Conservation (phyloP, 2,797 vertebrate genomes). For the Vultur gryphus region DNA sequence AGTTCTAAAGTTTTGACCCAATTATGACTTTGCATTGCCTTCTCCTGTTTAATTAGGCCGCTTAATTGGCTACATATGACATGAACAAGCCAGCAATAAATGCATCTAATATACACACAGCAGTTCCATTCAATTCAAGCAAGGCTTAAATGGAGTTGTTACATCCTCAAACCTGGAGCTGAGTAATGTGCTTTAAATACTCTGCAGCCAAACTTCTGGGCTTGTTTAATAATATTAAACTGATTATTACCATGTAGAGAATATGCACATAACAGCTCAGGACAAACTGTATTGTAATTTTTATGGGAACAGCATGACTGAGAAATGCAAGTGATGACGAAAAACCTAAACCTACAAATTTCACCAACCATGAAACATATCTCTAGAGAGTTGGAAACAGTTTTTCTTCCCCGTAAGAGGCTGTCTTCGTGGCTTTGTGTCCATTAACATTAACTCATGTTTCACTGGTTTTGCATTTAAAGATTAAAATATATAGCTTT, state of each 20-base stretch:
- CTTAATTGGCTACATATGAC: neutral
- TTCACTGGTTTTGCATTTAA: neutral
- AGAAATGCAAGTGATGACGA: neutral
- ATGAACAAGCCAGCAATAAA: neutral
- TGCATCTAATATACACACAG: fast-evolving
- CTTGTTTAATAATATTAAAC: neutral
- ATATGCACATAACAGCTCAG: neutral
- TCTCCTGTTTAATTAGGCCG: neutral
- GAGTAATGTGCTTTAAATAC: neutral
- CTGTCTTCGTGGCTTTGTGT: neutral
- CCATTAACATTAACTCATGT: neutral
- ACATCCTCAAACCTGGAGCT: neutral
- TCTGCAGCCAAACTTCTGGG: neutral
- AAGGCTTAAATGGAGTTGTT: neutral
- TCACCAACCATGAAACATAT: neutral
- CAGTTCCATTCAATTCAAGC: neutral
- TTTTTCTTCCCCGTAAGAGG: neutral
- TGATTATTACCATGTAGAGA: neutral
- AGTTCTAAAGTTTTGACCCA: neutral
- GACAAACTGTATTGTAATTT: neutral
- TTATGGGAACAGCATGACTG: fast-evolving
- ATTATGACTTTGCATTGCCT: neutral
- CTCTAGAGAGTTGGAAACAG: neutral
- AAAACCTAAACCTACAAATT: neutral
- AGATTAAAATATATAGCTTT: neutral